Conservation (phyloP, 1,140 invertebrate species). For the Pogonus chalceus region DNA sequence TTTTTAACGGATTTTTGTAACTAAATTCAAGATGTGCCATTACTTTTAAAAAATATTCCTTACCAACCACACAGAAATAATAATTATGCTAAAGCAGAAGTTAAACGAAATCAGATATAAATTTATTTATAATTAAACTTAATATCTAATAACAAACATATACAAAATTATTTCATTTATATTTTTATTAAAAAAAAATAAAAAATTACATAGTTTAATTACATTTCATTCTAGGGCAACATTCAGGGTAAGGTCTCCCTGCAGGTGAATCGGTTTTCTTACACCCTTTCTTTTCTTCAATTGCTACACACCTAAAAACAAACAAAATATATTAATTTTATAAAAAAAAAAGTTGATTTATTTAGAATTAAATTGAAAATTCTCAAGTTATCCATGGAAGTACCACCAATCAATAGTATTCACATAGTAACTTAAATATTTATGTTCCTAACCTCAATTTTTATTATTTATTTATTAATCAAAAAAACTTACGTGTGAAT, state of each 20-base stretch:
- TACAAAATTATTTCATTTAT: no score
- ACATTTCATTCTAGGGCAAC: not conserved
- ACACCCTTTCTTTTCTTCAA: not conserved
- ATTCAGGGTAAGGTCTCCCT: not conserved
- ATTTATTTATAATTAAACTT: no score
- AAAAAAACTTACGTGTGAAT: not conserved
- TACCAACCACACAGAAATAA: no score
- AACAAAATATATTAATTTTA: not conserved
- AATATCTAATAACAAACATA: no score
- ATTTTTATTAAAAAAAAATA: no score
- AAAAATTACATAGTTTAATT: not conserved
- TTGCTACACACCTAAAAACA: not conserved
- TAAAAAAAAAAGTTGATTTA: not conserved
- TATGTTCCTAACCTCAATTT: not conserved
- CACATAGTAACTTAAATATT: not conserved
- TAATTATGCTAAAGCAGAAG: no score
- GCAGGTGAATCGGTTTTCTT: not conserved
- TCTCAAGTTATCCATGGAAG: not conserved
- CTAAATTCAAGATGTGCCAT: no score
- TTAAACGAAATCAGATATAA: no score
- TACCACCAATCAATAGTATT: not conserved
- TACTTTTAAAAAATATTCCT: no score
- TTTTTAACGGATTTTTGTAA: no score
- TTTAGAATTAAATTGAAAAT: not conserved
- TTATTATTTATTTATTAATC: not conserved